Base-by-base conservation (phyloP, 2,888 invertebrate species). In the Pachycephus smyrnensis region DNA sequence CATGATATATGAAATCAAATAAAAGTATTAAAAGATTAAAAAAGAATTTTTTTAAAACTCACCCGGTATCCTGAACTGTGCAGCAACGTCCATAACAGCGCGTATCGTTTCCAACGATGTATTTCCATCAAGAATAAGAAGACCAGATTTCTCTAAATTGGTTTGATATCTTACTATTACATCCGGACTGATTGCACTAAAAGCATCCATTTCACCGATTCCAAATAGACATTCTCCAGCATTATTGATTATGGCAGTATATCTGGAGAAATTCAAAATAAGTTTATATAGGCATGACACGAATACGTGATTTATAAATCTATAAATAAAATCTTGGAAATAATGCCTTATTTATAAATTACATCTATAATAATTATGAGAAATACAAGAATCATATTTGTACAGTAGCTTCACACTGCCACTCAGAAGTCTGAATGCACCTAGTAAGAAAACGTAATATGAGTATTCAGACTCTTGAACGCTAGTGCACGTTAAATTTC, bases 41-140 rank as follows among this genome's bases (percentile, higher is more conserved):
- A 23, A 40, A 33, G 1, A 33, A 6, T 40, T 23, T 4, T 40
- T 40, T 40, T 40, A 2, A 40, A 4, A 89, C 94, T 93, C 90
- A 96, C 96, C 95, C 89, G 97, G 96, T 87, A 95, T 94, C 68
- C 93, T 88, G 80, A 94, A 90, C 73, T 93, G 88, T 12, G 92
- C 86, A 73, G 97, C 96, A 30, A 96, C 88, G 79, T 93, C 90
- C 76, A 97, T 90, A 35, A 95, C 91, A 75, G 93, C 92, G 83
- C 93, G 92, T 88, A 98, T 95, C 0, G 97, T 94, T 33, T 94
- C 92, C 73, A 94, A 87, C 0, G 96, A 94, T 73, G 97, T 89
- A 92, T 99, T 99, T 12, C 96, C 97, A 91, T 99, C 99, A 76
- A 98, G 91, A 32, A 98, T 93, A 12, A 99, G 93, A 40, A 98